Evolutionary conservation across 1,140 invertebrate genomes (phyloP), one percentile per base, ranked within the genome.

Genomic region (Atta cephalotes): DNA sequence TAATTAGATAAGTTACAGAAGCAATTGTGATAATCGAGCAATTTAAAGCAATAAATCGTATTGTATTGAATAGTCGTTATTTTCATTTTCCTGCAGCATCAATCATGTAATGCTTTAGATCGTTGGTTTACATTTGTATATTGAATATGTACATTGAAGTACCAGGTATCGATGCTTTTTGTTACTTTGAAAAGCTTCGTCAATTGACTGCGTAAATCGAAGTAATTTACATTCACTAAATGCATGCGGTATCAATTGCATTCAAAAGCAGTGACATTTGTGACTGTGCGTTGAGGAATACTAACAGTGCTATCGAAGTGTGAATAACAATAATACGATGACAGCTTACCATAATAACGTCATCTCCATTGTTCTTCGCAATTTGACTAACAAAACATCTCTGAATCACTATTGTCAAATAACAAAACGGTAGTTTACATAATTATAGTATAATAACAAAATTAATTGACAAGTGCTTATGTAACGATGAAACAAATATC

Each of bases 161-260:
- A 62, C 9, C 21, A 16, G 12, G 6, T 51, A 62, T n/a, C 14
- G 21, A 79, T 16, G 45, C 21, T 56, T 71, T 60, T 70, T 51
- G 35, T 70, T 28, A 71, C 16, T 12, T 58, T 35, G 21, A 39
- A 81, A 35, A 71, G 56, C 39, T 16, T 58, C 28, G 51, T n/a
- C 66, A 71, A 71, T 45, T 58, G 79, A 28, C 16, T 74, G n/a
- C n/a, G n/a, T 49, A 74, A 76, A 74, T 74, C 49, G 45, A 65
- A 45, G 25, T 21, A 66, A 85, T 89, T 89, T 85, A 72, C 86
- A 89, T 88, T 89, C 51, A 66, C 58, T 62, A 76, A 89, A 71
- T 85, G 58, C 53, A 31, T 28, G 45, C 25, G 31, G 28, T 68
- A 72, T 86, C 76, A 35, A 79, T 66, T 53, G 63, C 62, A 49